Evolutionary conservation across 2,888 invertebrate species (phyloP), one percentile per base, ranked within the genome.

Genomic region (Malacosoma neustria): DNA sequence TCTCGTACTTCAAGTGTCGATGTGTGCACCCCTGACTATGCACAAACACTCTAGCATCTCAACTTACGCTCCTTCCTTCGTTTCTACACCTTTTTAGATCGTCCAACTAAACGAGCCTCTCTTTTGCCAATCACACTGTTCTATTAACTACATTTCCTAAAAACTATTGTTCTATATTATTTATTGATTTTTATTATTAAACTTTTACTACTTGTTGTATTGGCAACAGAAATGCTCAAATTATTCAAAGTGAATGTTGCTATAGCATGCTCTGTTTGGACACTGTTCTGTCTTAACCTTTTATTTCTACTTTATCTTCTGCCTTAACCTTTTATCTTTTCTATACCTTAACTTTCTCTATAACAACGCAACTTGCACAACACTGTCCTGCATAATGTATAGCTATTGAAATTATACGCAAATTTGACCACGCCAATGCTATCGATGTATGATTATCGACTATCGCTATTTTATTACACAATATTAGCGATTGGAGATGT

Each of bases 1-100:
- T 58, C 22, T 22, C 22, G 22, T 57, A 58, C 61, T 65, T 64
- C 54, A 57, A 57, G 59, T 51, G 46, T 72, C 62, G 58, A 72
- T 77, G 76, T 82, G 73, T 81, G 81, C 84, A 84, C 84, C 60
- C 61, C 61, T 70, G 62, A 73, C 71, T 58, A 59, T 61, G 80
- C 81, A 81, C 75, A 71, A 61, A 68, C 72, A 74, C 69, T 54
- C 50, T 56, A 63, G 71, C 75, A 74, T 72, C 64, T 60, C 53
- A 47, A 49, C 52, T 64, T 82, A 82, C 81, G 82, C 84, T 84
- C 84, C 84, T 85, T 81, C 77, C 81, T 86, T 77, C 82, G 77
- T 81, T 75, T 72, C 45, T 48, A 79, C 77, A 77, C 75, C 81
- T 82, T 84, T 82, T 63, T 81, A 82, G 84, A 79, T 84, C 85